phyloP scores from a whole-genome alignment of 2,888 invertebrate species.

The Heteromyza rotundicornis region DNA sequence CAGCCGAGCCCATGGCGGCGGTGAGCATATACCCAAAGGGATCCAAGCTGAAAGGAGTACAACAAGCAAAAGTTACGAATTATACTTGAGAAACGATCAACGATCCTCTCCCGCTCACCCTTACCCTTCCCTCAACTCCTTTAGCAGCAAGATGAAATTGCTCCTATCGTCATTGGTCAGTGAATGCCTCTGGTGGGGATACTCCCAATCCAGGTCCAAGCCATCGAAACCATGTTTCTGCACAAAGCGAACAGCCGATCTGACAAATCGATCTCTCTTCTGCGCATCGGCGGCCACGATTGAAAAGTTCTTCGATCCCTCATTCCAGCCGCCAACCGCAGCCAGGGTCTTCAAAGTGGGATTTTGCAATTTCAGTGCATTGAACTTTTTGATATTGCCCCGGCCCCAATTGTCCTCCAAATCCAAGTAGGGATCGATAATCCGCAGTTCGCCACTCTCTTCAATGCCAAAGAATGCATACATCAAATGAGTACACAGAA shows the following conservation, averaged over 20 bases:
- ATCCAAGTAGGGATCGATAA: conserved; percentile 71
- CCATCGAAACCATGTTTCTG: conserved; percentile 65
- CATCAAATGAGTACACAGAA: conserved; percentile 76
- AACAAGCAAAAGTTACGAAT: neutral
- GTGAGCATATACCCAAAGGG: conserved; percentile 65
- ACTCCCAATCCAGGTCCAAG: conserved; percentile 70
- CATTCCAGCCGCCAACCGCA: conserved; percentile 64
- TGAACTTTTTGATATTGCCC: conserved; percentile 59
- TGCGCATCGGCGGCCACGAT: conserved; percentile 57
- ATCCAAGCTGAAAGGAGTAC: conserved; percentile 62
- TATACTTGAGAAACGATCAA: no score
- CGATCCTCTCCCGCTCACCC: neutral
- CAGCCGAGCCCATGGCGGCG: conserved; percentile 68
- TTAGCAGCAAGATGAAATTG: conserved; percentile 49
- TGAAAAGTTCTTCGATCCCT: conserved; percentile 65
- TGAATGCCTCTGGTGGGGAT: conserved; percentile 64
- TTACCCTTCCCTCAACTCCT: conserved; percentile 50
- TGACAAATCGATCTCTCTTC: conserved; percentile 47
- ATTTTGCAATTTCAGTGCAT: conserved; percentile 58
- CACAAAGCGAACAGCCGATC: conserved; percentile 47
- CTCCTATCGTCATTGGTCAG: conserved; percentile 52
- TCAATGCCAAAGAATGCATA: conserved; percentile 77
- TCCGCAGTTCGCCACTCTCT: conserved; percentile 63
- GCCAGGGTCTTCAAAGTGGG: conserved; percentile 60
- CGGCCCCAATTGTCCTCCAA: conserved; percentile 68